These are phyloP conservation scores for Notothenia coriiceps DNA, from an alignment of 2,113 vertebrate genomes.

Conservation along the genomic window DNA sequence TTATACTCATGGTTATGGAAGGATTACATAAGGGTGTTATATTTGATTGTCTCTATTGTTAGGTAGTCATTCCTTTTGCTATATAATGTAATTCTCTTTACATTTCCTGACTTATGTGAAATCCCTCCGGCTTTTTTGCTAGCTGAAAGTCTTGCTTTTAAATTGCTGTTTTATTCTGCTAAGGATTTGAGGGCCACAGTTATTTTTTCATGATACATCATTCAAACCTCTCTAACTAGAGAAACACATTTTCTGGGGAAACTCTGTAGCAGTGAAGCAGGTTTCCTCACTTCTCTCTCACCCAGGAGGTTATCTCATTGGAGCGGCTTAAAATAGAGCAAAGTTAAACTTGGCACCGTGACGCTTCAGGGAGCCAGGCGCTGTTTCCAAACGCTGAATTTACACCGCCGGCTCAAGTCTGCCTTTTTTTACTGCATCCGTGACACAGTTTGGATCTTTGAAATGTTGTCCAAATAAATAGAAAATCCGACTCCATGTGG, in stretches of 20 bases:
- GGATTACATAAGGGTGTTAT: too few relatives aligned
- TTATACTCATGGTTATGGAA: too few relatives aligned
- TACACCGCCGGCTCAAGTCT: slow-evolving; percentile 38
- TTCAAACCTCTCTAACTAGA: slow-evolving; percentile 5
- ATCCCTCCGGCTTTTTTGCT: neutral
- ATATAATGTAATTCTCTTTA: neutral
- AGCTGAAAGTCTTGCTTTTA: neutral
- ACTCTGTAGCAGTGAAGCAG: slow-evolving; percentile 44
- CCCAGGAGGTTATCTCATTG: slow-evolving; percentile 50
- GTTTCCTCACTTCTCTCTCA: slow-evolving; percentile 39
- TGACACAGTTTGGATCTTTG: slow-evolving; percentile 58
- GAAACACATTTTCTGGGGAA: slow-evolving; percentile 19
- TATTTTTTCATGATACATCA: slow-evolving; percentile 9
- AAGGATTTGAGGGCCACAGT: neutral
- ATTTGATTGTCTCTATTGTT: neutral
- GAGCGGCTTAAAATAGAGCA: slow-evolving; percentile 58
- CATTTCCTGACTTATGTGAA: neutral
- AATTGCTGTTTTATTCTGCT: neutral
- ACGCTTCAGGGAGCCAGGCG: slow-evolving; percentile 50
- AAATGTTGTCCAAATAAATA: slow-evolving; percentile 57
- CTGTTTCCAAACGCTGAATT: slow-evolving; percentile 46
- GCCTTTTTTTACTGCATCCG: slow-evolving; percentile 29
- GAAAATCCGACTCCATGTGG: slow-evolving; percentile 41
- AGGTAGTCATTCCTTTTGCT: neutral
- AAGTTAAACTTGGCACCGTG: slow-evolving; percentile 44